phyloP scores from a whole-genome alignment of 2,888 invertebrate species.

The Xanthorhoe spadicearia region DNA sequence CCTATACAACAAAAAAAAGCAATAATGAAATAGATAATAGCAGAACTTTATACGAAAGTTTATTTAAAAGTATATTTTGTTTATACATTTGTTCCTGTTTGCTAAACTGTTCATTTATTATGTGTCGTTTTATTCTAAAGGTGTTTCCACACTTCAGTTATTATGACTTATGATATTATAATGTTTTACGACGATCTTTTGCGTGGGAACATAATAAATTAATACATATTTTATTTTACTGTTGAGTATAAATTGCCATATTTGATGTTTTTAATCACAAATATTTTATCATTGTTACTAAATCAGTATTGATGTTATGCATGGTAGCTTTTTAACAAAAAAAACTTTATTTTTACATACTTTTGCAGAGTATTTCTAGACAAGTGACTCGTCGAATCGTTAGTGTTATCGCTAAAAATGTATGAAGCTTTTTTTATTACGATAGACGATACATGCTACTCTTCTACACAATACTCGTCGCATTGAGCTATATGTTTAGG shows the following conservation, averaged over 20 bases:
- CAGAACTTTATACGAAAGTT: slow-evolving; percentile 8
- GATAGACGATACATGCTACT: no score
- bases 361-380: slow-evolving; percentile 1
- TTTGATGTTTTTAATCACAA: slow-evolving; percentile 24
- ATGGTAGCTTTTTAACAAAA: slow-evolving; percentile 32
- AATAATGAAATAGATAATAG: slow-evolving; percentile 21
- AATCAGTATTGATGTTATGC: slow-evolving; percentile 40
- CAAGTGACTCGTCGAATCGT: not conserved
- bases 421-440: not conserved
- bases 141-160: not conserved
- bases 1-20: slow-evolving; percentile 25
- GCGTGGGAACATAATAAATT: not conserved
- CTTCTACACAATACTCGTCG: no score
- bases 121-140: slow-evolving; percentile 16
- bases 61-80: slow-evolving; percentile 13
- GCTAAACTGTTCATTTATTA: slow-evolving; percentile 15
- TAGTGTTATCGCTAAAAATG: not conserved
- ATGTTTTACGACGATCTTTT: not conserved
- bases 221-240: slow-evolving; percentile 26
- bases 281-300: slow-evolving; percentile 40
- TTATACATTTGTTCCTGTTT: slow-evolving; percentile 14
- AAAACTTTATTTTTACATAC: not conserved
- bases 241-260: slow-evolving; percentile 29
- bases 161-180: not conserved
- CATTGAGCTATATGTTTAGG: no score